phyloP scores from a whole-genome alignment of 2,797 vertebrate species.

The Pempheris klunzingeri region DNA sequence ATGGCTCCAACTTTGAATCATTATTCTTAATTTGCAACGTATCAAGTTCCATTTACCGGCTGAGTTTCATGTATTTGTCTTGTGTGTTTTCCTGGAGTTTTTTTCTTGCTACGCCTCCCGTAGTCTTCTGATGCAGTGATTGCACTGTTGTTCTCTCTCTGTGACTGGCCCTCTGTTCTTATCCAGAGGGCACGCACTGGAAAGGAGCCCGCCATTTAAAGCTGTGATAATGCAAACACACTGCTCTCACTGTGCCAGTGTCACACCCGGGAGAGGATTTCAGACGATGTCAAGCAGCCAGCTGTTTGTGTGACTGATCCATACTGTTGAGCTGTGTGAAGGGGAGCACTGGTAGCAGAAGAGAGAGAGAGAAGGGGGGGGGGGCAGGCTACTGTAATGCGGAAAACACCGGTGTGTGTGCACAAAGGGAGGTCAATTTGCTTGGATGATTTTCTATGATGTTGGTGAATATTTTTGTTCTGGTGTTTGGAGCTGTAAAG shows the following conservation, averaged over 20 bases:
- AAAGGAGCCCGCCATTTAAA: slow-evolving; percentile 18
- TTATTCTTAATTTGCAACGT: not conserved
- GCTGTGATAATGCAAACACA: slow-evolving; percentile 32
- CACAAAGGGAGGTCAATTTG: slow-evolving; percentile 33
- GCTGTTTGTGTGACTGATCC: slow-evolving; percentile 64
- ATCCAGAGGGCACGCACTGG: not conserved
- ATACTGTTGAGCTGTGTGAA: slow-evolving; percentile 26
- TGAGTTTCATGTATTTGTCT: not conserved
- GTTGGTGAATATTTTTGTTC: slow-evolving; percentile 34
- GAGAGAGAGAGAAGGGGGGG: not conserved
- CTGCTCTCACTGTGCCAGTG: slow-evolving; percentile 34
- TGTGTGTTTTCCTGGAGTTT: not conserved
- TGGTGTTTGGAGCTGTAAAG: slow-evolving; percentile 24
- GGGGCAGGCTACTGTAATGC: slow-evolving; percentile 39
- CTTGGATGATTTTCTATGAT: slow-evolving; percentile 41
- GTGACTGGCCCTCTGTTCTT: not conserved
- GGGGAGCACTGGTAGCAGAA: slow-evolving; percentile 37
- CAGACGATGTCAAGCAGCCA: slow-evolving; percentile 53
- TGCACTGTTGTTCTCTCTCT: not conserved
- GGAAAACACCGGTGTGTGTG: slow-evolving; percentile 46
- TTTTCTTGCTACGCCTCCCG: not conserved
- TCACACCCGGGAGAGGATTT: slow-evolving; percentile 41
- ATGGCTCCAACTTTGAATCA: not conserved
- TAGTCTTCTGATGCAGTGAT: not conserved
- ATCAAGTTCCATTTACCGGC: too few species aligned